These are phyloP conservation scores for Eupithecia exiguata DNA, from an alignment of 2,888 invertebrate genomes.

Conservation along the genomic window DNA sequence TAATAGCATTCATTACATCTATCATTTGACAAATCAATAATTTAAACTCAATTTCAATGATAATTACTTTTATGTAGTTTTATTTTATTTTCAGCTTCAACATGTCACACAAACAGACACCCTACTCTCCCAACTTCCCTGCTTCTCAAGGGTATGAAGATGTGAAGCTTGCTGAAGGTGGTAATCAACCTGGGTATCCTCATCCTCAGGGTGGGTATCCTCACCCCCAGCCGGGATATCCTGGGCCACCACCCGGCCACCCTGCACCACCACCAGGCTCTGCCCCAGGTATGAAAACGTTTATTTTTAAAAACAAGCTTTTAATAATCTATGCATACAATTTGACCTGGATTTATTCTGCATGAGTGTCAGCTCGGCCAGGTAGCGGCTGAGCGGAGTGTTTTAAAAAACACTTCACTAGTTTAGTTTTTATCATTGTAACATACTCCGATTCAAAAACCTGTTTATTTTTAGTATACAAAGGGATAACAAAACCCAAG, in stretches of 20 bases:
- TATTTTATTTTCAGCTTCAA: conserved; percentile 37
- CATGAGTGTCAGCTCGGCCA: too few relatives aligned
- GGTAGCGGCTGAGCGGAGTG: too few relatives aligned
- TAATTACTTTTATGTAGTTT: background rate
- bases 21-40: background rate
- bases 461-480: too few relatives aligned
- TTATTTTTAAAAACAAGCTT: background rate
- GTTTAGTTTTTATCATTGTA: too few relatives aligned
- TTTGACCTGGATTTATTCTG: too few relatives aligned
- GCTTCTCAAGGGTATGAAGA: conserved; percentile 73
- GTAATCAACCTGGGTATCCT: conserved; percentile 30
- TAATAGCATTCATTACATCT: background rate
- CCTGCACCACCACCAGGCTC: conserved; percentile 52
- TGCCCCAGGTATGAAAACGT: conserved; percentile 35
- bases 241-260: conserved; percentile 58
- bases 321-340: too few relatives aligned
- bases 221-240: conserved; percentile 54
- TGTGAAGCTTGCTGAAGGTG: conserved; percentile 44
- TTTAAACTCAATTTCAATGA: background rate
- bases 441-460: too few relatives aligned
- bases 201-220: conserved; percentile 50
- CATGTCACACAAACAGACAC: conserved; percentile 77
- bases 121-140: conserved; percentile 78
- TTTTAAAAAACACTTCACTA: too few relatives aligned
- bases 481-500: too few relatives aligned